These are phyloP conservation scores for Drosophila bocqueti DNA, from an alignment of 1,140 invertebrate genomes.

Conservation along the genomic window DNA sequence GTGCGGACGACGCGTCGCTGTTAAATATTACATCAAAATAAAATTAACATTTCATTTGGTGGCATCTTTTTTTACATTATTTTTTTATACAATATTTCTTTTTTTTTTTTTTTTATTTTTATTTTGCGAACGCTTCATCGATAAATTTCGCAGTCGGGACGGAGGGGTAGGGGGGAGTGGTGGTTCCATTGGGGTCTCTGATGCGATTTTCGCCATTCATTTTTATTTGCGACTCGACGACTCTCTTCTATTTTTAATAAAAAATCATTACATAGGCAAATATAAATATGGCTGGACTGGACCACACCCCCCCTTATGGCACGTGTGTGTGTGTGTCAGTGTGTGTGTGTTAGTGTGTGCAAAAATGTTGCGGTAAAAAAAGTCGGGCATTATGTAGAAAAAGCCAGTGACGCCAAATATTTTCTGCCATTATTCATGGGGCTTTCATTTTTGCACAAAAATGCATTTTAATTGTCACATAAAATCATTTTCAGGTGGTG, in stretches of 20 bases:
- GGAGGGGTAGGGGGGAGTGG: too few relatives aligned
- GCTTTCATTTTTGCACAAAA: slow-evolving; percentile 66
- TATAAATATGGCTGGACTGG: slow-evolving; percentile 56
- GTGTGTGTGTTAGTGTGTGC: slow-evolving; percentile 27
- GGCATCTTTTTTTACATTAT: slow-evolving; percentile 51
- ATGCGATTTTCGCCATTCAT: slow-evolving; percentile 39
- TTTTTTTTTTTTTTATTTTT: slow-evolving; percentile 4
- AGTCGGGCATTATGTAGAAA: slow-evolving; percentile 74
- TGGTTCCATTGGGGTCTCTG: background rate
- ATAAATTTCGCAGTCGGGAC: slow-evolving; percentile 62
- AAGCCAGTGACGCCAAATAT: slow-evolving; percentile 76
- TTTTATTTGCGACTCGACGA: slow-evolving; percentile 21
- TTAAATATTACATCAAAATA: slow-evolving; percentile 69
- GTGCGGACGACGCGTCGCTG: slow-evolving; percentile 49
- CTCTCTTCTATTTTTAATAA: slow-evolving; percentile 66
- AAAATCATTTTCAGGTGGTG: slow-evolving; percentile 47
- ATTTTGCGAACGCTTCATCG: slow-evolving; percentile 54
- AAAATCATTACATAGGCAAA: slow-evolving; percentile 81
- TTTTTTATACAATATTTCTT: slow-evolving; percentile 21
- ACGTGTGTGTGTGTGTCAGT: slow-evolving; percentile 37
- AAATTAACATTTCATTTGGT: slow-evolving; percentile 82
- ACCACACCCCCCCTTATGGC: background rate
- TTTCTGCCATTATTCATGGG: slow-evolving; percentile 78
- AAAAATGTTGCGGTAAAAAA: slow-evolving; percentile 73
- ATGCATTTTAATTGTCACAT: slow-evolving; percentile 72